Conservation (phyloP, 1,140 invertebrate genomes). For the Lucilia sericata region DNA sequence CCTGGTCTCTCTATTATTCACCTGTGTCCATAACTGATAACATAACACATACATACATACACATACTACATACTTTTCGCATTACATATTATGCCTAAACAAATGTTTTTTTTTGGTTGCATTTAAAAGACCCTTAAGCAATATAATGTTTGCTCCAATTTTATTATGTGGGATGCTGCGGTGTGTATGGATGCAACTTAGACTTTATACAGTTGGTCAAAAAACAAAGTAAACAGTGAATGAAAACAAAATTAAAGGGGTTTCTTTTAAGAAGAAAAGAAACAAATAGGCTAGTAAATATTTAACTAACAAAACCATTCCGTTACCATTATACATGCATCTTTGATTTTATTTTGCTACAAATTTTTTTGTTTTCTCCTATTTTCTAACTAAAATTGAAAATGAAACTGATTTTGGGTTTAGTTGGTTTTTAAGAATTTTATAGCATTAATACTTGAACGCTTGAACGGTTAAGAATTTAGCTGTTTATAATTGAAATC, state of each 20-base stretch:
- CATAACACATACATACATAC: neutral
- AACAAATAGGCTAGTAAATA: neutral
- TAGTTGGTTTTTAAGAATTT: neutral
- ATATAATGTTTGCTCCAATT: constrained; percentile 6
- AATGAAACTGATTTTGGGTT: neutral
- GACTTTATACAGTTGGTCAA: neutral
- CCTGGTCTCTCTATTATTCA: neutral
- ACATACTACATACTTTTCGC: too few relatives aligned
- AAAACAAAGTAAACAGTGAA: neutral
- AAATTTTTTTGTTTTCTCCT: neutral
- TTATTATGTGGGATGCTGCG: neutral
- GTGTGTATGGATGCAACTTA: neutral
- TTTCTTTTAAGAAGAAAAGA: neutral
- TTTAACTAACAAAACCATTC: constrained; percentile 12
- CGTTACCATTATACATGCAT: neutral
- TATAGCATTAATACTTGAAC: neutral
- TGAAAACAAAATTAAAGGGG: neutral
- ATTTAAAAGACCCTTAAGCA: neutral
- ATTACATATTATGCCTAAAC: neutral
- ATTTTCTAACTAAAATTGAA: neutral
- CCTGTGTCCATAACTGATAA: neutral
- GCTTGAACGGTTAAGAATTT: neutral
- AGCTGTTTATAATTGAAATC: too few relatives aligned
- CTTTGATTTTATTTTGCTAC: neutral
- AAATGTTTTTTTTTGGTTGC: neutral